Evolutionary conservation across 2,113 vertebrate genomes (phyloP).

Genomic region (Trogon melanurus): DNA sequence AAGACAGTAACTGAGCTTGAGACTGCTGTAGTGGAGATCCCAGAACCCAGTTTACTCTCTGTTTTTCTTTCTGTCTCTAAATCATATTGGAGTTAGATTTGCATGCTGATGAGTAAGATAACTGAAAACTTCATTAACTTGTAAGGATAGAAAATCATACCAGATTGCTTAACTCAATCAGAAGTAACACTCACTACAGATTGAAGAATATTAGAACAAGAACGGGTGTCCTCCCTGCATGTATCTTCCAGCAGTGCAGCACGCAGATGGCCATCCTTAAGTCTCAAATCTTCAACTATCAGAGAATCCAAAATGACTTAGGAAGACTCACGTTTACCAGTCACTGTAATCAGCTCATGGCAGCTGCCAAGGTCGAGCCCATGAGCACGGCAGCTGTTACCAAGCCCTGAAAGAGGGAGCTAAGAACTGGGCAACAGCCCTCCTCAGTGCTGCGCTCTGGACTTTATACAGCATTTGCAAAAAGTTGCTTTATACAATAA

Average conservation of each 20-base stretch:
- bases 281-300: background rate
- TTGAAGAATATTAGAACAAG: constrained; percentile 38
- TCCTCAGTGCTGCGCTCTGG: background rate
- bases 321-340: background rate
- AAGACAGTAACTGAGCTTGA: background rate
- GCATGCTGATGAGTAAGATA: background rate
- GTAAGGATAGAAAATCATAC: constrained; percentile 1
- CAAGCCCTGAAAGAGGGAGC: background rate
- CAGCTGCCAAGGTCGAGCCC: background rate
- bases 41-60: background rate
- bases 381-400: background rate
- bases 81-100: background rate
- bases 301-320: background rate
- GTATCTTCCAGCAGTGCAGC: background rate
- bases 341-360: background rate
- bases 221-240: background rate
- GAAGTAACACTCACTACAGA: constrained; percentile 28
- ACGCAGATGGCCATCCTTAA: constrained; percentile 4
- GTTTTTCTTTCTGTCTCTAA: background rate
- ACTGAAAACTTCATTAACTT: background rate
- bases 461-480: background rate
- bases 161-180: constrained; percentile 60
- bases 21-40: background rate
- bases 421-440: background rate
- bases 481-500: background rate